phyloP scores from a whole-genome alignment of 2,797 vertebrate genomes.

The Coregonus ussuriensis region DNA sequence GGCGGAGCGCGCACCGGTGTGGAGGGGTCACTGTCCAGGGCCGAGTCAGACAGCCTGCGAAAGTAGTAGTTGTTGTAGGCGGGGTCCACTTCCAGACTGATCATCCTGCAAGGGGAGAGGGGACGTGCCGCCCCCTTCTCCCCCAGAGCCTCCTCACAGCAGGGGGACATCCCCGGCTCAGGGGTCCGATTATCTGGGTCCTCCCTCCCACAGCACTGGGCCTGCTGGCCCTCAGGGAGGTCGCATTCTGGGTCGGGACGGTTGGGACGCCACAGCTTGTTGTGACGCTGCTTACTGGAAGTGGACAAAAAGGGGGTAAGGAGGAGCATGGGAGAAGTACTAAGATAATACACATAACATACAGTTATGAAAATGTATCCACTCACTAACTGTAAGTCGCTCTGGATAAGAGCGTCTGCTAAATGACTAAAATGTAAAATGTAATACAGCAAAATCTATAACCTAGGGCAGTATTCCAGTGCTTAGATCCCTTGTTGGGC shows the following conservation, averaged over 20 bases:
- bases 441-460: not conserved
- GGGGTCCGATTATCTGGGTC: constrained; percentile 66
- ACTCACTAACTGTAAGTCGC: too few relatives aligned
- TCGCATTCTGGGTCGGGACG: constrained; percentile 85
- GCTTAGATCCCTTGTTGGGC: not conserved
- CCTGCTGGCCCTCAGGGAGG: constrained; percentile 69
- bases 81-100: constrained; percentile 76
- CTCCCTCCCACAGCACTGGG: constrained; percentile 54
- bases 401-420: too few relatives aligned
- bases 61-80: constrained; percentile 87
- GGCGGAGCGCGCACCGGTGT: constrained; percentile 77
- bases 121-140: constrained; percentile 64
- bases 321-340: too few relatives aligned
- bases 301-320: too few relatives aligned
- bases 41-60: constrained; percentile 85
- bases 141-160: constrained; percentile 68
- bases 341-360: not conserved
- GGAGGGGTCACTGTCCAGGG: constrained; percentile 83
- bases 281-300: constrained; percentile 94
- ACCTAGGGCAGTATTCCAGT: not conserved
- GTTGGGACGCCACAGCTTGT: constrained; percentile 94
- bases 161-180: constrained; percentile 66
- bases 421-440: too few relatives aligned
- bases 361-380: not conserved
- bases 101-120: constrained; percentile 64